Evolutionary conservation across 2,888 invertebrate genomes (phyloP).

Genomic region (Lithophane leautieri): DNA sequence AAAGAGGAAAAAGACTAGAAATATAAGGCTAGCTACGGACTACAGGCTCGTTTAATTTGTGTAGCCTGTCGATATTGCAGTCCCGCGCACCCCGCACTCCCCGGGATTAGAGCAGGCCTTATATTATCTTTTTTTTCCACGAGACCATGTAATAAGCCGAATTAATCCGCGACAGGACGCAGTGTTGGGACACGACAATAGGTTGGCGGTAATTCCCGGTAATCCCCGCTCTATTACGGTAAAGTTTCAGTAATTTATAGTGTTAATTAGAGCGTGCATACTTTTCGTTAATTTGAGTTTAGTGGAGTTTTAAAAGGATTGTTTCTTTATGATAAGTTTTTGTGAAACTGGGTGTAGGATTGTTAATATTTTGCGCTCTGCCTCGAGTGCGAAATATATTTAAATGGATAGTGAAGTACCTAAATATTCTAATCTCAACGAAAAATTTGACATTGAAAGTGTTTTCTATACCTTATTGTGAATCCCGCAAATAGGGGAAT

Average conservation of each 20-base stretch:
- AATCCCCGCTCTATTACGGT: constrained; percentile 69
- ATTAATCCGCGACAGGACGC: constrained; percentile 72
- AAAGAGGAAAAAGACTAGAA: constrained; percentile 46
- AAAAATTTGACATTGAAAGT: not conserved
- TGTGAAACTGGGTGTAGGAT: not conserved
- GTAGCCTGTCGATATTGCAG: constrained; percentile 77
- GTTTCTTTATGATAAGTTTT: constrained; percentile 44
- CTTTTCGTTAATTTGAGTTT: constrained; percentile 66
- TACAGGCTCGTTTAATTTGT: constrained; percentile 72
- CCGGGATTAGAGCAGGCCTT: constrained; percentile 70
- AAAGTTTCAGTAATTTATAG: constrained; percentile 67
- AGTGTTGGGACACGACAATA: constrained; percentile 74
- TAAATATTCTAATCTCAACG: not conserved
- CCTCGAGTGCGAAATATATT: not conserved
- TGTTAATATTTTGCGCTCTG: not conserved
- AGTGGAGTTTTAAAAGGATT: constrained; percentile 46
- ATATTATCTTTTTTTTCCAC: constrained; percentile 73
- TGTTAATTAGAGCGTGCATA: constrained; percentile 60
- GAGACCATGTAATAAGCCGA: constrained; percentile 75
- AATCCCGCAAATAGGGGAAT: not conserved
- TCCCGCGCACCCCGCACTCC: constrained; percentile 48
- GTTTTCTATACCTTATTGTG: not conserved
- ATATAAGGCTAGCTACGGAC: constrained; percentile 56
- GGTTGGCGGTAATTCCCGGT: constrained; percentile 70
- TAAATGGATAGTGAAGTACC: not conserved